A percentile compares a stretch with the other conserved stretches of the same genome.
Evolutionary conservation across 1,140 invertebrate species (phyloP).

Genomic region (Drosophila elegans): DNA sequence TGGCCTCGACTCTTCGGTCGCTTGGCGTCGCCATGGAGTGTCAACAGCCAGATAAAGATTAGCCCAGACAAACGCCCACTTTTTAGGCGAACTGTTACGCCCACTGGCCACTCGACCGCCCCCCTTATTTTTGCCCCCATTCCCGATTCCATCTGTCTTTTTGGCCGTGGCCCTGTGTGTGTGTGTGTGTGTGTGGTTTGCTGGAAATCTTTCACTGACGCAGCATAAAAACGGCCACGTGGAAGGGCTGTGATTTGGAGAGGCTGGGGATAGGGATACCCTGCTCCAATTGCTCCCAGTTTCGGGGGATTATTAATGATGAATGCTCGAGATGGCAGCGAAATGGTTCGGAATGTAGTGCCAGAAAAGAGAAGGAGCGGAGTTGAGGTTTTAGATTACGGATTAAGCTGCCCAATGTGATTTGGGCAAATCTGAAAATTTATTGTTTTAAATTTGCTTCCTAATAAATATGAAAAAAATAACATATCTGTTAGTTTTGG

Average conservation of each 20-base stretch:
- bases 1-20: constrained; percentile 14
- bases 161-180: constrained; percentile 4
- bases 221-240: constrained; percentile 71
- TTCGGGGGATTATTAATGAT: constrained; percentile 77
- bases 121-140: neutral
- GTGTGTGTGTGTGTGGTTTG: constrained; percentile 12
- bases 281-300: constrained; percentile 51
- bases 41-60: constrained; percentile 83
- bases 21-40: constrained; percentile 72
- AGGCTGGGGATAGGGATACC: constrained; percentile 1
- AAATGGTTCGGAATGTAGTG: constrained; percentile 75
- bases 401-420: constrained; percentile 13
- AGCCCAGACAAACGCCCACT: constrained; percentile 81
- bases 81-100: constrained; percentile 70
- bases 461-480: neutral
- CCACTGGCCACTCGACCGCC: constrained; percentile 66
- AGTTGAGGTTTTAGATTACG: constrained; percentile 22
- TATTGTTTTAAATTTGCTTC: neutral
- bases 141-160: neutral
- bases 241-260: constrained; percentile 31
- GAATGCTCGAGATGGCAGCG: constrained; percentile 81
- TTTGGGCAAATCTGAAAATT: constrained; percentile 20
- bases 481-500: no score
- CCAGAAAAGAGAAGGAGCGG: constrained; percentile 23
- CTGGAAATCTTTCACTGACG: constrained; percentile 79